Base-by-base conservation (phyloP, 2,888 invertebrate genomes). In the Saturnia japonica region DNA sequence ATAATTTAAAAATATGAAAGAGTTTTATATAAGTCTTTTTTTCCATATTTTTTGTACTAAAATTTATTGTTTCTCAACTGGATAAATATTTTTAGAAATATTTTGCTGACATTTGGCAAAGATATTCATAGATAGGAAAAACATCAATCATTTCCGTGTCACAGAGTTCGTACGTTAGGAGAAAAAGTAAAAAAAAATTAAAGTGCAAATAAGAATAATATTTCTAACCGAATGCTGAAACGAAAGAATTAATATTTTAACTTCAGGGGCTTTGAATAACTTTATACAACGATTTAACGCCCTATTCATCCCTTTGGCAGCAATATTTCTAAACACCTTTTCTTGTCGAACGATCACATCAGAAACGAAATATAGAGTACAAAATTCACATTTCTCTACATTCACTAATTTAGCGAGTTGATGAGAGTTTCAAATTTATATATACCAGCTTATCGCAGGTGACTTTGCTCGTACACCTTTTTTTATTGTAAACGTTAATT, bases 101-200 rank as follows among this genome's bases (percentile, higher is more conserved):
- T 64, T 64, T 64, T 40, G 40, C 40, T 40, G 40, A 9, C 64
- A 19, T 64, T 64, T 40, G 64, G 19, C 40, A 64, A 64, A 64
- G 64, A 16, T 40, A 40, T 64, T 40, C 19, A 40, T 40, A 57
- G 57, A 25, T 11, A 64, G 64, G n/a, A 9, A 19, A 64, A 64
- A 64, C 64, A 64, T 64, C 19, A 64, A 64, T 64, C 64, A 64
- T 64, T 40, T 40, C 19, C 4, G 40, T 34, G 64, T 64, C 40
- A 40, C 64, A 1, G n/a, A 64, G 40, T 40, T 40, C 40, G 19
- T 64, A 40, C 64, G 40, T 64, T 57, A 22, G 3, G 28, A 57
- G 57, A 57, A 14, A 57, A 57, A 57, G 14, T 43, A 43, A 14
- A 19, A 51, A 7, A 25, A 12, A 25, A 57, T 12, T 25, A 2